Percentiles rank a stretch among this genome's conserved stretches.
phyloP scores from a whole-genome alignment of 2,888 invertebrate genomes.

The Pherbina coryleti region DNA sequence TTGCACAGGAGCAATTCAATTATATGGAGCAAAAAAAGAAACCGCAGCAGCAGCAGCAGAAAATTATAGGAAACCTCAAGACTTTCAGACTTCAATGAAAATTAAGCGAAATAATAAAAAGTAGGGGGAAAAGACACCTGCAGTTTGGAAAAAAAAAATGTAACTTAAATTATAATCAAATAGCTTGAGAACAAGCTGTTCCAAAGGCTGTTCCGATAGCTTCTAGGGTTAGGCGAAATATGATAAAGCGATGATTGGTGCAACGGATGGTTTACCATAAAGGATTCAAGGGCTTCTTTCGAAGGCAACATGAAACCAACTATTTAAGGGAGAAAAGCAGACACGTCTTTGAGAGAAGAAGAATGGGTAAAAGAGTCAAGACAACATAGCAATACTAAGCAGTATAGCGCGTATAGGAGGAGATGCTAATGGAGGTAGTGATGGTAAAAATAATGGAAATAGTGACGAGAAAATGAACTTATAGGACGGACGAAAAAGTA shows the following conservation, averaged over 20 bases:
- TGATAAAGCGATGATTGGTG: too few species aligned
- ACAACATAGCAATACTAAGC: too few species aligned
- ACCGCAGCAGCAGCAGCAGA: not conserved
- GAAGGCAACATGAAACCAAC: conserved; percentile 13
- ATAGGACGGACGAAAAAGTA: too few species aligned
- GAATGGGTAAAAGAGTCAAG: too few species aligned
- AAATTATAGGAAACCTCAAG: not conserved
- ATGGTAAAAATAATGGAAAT: too few species aligned
- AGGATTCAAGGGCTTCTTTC: conserved; percentile 12
- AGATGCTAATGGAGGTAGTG: too few species aligned
- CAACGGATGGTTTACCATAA: not conserved
- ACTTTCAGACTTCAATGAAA: not conserved
- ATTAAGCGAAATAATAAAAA: not conserved
- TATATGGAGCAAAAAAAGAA: conserved; percentile 1
- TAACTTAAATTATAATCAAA: conserved; percentile 16
- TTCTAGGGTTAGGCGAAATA: too few species aligned
- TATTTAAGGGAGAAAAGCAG: too few species aligned
- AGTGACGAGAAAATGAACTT: too few species aligned
- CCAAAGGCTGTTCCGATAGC: too few species aligned
- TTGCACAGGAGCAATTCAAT: conserved; percentile 32
- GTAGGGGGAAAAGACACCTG: not conserved
- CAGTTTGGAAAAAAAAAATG: not conserved
- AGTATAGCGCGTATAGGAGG: too few species aligned
- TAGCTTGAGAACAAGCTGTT: conserved; percentile 6
- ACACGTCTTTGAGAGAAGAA: too few species aligned